Percentiles rank a stretch among this genome's conserved stretches.
Evolutionary conservation across 2,113 vertebrate species (phyloP).

Genomic region (Nycticryphes semicollaris): DNA sequence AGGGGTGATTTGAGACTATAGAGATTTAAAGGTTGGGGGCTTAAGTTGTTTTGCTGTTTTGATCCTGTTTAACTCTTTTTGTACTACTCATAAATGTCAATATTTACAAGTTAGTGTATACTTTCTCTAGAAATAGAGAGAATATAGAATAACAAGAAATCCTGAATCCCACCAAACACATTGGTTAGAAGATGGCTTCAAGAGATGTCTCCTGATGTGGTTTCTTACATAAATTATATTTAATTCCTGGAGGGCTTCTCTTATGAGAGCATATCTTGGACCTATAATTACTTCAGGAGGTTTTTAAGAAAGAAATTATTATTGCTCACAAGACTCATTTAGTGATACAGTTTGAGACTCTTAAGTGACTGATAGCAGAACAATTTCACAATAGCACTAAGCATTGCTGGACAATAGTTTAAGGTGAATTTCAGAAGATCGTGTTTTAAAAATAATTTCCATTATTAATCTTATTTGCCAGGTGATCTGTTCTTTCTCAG

Average conservation of each 20-base stretch:
- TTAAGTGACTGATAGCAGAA: background rate
- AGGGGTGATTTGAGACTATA: background rate
- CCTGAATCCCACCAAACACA: background rate
- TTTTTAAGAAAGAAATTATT: background rate
- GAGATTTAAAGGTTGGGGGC: background rate
- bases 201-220: background rate
- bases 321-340: background rate
- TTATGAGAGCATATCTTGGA: background rate
- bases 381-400: background rate
- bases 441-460: background rate
- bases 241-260: background rate
- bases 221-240: background rate
- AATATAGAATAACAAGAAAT: background rate
- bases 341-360: background rate
- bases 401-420: background rate
- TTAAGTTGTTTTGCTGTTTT: background rate
- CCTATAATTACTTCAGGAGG: background rate
- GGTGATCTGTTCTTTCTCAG: background rate
- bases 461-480: background rate
- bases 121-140: background rate
- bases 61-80: background rate
- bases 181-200: background rate
- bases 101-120: background rate
- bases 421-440: background rate
- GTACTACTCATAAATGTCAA: background rate